Conservation (phyloP, 2,113 vertebrate species). For the Passer domesticus region DNA sequence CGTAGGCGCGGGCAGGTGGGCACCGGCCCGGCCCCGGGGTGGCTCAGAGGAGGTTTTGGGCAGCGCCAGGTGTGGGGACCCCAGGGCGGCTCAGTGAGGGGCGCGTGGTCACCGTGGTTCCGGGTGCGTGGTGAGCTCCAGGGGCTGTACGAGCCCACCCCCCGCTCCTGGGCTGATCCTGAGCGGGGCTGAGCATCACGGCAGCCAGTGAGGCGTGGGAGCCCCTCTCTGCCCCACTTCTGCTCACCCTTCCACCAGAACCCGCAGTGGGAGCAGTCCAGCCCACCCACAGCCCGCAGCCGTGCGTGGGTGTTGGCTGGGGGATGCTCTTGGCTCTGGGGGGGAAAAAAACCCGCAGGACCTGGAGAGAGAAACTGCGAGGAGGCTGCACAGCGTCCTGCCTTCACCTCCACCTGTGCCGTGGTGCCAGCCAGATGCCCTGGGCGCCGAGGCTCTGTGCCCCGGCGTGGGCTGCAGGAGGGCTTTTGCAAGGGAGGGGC, state of each 20-base stretch:
- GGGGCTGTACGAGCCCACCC: background rate
- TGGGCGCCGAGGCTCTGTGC: background rate
- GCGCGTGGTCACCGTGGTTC: rapidly evolving
- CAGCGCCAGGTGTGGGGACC: background rate
- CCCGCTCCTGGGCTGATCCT: background rate
- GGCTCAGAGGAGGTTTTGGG: background rate
- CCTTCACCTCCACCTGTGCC: background rate
- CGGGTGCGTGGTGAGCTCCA: rapidly evolving
- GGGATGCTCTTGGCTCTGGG: background rate
- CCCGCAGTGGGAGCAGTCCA: rapidly evolving
- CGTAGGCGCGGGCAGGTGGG: background rate
- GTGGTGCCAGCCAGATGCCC: background rate
- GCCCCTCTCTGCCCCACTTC: background rate
- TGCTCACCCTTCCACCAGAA: background rate
- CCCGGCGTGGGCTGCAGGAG: background rate
- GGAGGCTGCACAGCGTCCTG: background rate
- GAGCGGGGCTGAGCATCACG: background rate
- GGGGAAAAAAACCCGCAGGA: rapidly evolving
- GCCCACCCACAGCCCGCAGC: background rate
- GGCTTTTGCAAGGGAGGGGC: background rate
- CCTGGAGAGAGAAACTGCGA: background rate
- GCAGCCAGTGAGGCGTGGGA: background rate
- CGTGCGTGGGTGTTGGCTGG: rapidly evolving
- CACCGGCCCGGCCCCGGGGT: background rate
- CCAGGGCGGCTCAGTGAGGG: background rate